These are phyloP conservation scores for Acanthosepion lycidas DNA, from an alignment of 2,888 invertebrate species.

Conservation along the genomic window DNA sequence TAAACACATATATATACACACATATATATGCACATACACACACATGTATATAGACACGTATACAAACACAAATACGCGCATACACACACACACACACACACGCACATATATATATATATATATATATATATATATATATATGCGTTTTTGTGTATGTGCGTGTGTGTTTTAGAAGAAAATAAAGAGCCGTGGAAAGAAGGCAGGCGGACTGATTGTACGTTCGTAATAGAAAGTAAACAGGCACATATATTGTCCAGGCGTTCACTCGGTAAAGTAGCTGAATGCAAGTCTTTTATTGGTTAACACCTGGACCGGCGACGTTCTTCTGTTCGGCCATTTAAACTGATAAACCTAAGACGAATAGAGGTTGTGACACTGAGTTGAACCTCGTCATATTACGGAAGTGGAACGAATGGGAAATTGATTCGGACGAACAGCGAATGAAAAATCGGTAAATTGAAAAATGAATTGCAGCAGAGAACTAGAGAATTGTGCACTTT, in stretches of 20 bases:
- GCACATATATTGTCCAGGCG: neutral
- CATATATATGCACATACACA: too few species aligned
- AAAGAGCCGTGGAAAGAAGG: neutral
- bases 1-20: too few species aligned
- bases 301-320: slow-evolving; percentile 17
- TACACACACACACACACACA: too few species aligned
- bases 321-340: neutral
- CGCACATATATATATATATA: too few species aligned
- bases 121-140: too few species aligned
- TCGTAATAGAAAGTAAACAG: neutral
- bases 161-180: neutral
- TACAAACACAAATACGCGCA: too few species aligned
- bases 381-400: neutral
- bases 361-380: neutral
- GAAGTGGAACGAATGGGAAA: neutral
- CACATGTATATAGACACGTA: too few species aligned
- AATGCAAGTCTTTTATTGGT: neutral
- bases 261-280: neutral
- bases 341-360: neutral
- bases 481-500: neutral
- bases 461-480: neutral
- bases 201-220: neutral
- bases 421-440: neutral
- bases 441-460: neutral
- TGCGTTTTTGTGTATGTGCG: neutral